A percentile compares a stretch with the other conserved stretches of the same genome.
These are phyloP conservation scores for Hirtodrosophila confusa DNA, from an alignment of 2,888 invertebrate genomes.

Conservation along the genomic window DNA sequence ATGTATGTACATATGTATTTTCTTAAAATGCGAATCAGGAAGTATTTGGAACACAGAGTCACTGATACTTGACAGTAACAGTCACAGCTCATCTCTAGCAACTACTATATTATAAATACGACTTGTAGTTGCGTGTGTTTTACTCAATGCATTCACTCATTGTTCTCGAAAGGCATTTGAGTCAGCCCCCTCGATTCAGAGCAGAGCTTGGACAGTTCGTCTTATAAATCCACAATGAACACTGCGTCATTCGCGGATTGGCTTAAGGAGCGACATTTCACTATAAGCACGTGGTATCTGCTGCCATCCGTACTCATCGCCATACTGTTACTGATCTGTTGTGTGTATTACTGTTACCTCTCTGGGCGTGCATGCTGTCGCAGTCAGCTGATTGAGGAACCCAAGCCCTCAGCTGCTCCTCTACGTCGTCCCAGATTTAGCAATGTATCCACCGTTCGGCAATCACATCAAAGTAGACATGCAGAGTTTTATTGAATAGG, in stretches of 20 bases:
- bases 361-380: conserved; percentile 33
- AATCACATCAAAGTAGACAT: conserved; percentile 9
- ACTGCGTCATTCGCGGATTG: conserved; percentile 1
- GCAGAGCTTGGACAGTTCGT: conserved; percentile 16
- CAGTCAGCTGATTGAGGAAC: neutral
- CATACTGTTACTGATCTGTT: conserved; percentile 15
- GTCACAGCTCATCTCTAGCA: no score
- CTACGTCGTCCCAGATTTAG: neutral
- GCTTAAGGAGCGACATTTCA: neutral
- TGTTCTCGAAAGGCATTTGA: conserved; percentile 1
- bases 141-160: no score
- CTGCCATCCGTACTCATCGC: conserved; percentile 13
- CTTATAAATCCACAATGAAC: conserved; percentile 37
- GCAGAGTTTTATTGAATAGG: conserved; percentile 20
- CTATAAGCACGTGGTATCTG: conserved; percentile 24
- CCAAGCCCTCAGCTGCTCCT: no score
- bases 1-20: no score
- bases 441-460: neutral
- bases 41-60: no score
- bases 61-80: no score
- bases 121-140: no score
- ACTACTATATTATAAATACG: no score
- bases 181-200: conserved; percentile 6
- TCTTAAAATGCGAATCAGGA: no score
- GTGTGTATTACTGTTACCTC: conserved; percentile 39